Conservation (phyloP, 2,797 vertebrate species). For the Coluber constrictor region DNA sequence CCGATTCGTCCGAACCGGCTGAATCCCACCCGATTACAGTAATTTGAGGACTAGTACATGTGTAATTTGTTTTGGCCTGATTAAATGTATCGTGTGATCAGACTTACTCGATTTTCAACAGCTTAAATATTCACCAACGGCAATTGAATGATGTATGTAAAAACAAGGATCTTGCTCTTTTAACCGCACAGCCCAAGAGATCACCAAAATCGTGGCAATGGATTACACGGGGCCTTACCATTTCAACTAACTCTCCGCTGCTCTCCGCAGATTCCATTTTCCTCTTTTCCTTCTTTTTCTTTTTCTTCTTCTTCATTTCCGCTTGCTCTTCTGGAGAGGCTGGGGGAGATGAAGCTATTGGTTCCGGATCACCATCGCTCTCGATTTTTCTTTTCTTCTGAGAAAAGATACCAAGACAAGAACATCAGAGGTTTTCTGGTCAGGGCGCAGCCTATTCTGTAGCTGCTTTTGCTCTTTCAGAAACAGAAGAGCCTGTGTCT, state of each 20-base stretch:
- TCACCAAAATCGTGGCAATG: background rate
- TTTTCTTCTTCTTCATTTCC: conserved; percentile 68
- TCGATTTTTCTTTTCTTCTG: conserved; percentile 66
- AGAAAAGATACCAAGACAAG: background rate
- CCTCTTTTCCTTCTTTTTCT: conserved; percentile 72
- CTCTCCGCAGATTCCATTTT: conserved; percentile 59
- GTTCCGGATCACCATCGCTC: conserved; percentile 56
- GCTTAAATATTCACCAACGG: background rate
- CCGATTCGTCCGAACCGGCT: too few relatives aligned
- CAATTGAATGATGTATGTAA: too few relatives aligned
- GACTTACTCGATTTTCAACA: background rate
- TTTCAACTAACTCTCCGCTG: conserved; percentile 38
- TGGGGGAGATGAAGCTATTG: conserved; percentile 25
- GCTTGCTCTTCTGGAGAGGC: conserved; percentile 34
- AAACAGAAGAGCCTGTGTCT: background rate
- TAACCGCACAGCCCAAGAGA: background rate
- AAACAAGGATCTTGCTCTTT: too few relatives aligned
- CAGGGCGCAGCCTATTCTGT: background rate
- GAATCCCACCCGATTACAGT: background rate
- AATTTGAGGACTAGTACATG: background rate
- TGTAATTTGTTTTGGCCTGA: background rate
- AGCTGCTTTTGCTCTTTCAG: background rate
- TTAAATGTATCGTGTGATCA: background rate
- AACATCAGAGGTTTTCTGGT: background rate
- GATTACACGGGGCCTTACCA: conserved; percentile 43